Evolutionary conservation across 2,113 vertebrate species (phyloP).

Genomic region (Callorhinus ursinus): DNA sequence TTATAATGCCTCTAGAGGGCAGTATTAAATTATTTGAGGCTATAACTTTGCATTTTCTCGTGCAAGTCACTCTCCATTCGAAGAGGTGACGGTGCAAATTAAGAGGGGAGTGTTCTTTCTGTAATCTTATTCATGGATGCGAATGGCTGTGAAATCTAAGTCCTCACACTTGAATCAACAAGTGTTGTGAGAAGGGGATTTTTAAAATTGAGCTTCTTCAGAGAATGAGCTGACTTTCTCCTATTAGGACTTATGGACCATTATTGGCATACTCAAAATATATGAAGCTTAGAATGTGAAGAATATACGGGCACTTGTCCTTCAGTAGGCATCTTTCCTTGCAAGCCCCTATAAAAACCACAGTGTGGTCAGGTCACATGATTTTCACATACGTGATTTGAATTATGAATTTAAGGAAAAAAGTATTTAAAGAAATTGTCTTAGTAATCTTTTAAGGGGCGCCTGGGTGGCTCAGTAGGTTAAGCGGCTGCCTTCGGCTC

Average conservation of each 20-base stretch:
- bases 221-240: neutral
- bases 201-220: slow-evolving; percentile 8
- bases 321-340: neutral
- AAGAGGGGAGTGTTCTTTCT: neutral
- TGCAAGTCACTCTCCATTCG: slow-evolving; percentile 32
- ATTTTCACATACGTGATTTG: neutral
- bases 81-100: slow-evolving; percentile 13
- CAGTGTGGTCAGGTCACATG: neutral
- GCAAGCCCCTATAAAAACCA: neutral
- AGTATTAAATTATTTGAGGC: slow-evolving; percentile 83
- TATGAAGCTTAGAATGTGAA: neutral
- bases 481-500: too few species aligned
- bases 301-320: neutral
- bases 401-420: neutral
- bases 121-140: neutral
- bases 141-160: neutral
- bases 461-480: too few species aligned
- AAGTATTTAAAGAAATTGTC: neutral
- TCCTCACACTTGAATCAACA: slow-evolving; percentile 59
- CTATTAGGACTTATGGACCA: neutral
- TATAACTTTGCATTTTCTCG: slow-evolving; percentile 64
- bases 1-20: slow-evolving; percentile 82
- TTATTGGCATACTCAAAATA: neutral
- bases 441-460: neutral
- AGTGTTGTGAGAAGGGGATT: neutral